Evolutionary conservation across 2,113 vertebrate species (phyloP).

Genomic region (Grantiella picta): DNA sequence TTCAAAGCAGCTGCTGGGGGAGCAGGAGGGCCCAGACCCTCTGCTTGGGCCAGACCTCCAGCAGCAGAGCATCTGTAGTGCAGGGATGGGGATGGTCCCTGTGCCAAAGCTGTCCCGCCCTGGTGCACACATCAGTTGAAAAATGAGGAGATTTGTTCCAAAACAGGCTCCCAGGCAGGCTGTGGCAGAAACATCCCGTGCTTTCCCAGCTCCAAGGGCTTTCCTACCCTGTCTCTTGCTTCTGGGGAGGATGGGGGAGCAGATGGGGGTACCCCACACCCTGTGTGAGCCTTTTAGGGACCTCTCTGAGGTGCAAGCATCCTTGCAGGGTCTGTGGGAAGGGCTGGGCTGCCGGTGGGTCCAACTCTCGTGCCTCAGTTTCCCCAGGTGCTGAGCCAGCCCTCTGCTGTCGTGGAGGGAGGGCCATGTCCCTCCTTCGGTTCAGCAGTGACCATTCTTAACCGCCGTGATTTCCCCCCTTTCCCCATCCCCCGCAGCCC

Average conservation of each 20-base stretch:
- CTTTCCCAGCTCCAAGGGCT: rapidly evolving
- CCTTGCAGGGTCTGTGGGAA: neutral
- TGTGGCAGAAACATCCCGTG: rapidly evolving
- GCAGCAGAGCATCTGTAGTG: neutral
- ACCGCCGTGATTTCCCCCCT: rapidly evolving
- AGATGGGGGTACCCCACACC: rapidly evolving
- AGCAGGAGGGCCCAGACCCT: rapidly evolving
- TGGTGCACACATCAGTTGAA: rapidly evolving
- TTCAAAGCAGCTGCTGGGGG: neutral
- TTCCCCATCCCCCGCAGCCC: conserved; percentile 66
- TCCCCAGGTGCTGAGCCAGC: neutral
- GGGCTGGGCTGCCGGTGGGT: neutral
- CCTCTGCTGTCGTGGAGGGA: rapidly evolving
- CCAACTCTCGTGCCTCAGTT: neutral
- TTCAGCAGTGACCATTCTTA: neutral
- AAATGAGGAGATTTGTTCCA: neutral
- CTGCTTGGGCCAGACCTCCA: neutral
- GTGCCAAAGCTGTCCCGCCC: neutral
- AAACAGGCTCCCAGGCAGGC: rapidly evolving
- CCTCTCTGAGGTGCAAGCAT: neutral
- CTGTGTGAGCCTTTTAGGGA: neutral
- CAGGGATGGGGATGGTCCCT: neutral
- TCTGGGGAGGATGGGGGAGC: neutral
- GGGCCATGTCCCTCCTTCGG: rapidly evolving
- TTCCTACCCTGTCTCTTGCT: neutral